Percentiles rank a stretch among this genome's conserved stretches.
Conservation (phyloP, 2,888 invertebrate genomes). For the Andrena marginata region DNA sequence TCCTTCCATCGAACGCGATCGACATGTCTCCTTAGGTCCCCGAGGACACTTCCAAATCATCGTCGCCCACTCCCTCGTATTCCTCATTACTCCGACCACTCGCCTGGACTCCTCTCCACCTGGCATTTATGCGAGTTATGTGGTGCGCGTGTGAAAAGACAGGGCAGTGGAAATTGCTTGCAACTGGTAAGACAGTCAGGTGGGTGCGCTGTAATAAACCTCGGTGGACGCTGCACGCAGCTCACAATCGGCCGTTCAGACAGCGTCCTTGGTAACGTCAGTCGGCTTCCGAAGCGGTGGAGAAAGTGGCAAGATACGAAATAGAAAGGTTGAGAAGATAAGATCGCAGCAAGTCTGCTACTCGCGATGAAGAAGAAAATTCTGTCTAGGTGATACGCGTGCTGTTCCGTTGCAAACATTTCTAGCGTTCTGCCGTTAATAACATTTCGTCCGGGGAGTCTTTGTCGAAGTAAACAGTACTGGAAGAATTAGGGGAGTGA, state of each 20-base stretch:
- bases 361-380: neutral
- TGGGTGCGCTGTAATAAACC: neutral
- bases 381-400: neutral
- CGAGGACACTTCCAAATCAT: neutral
- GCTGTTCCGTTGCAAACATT: neutral
- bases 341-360: neutral
- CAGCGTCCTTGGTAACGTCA: neutral
- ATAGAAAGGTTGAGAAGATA: neutral
- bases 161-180: constrained; percentile 17
- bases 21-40: constrained; percentile 37
- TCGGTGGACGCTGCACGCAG: neutral
- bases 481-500: too few species aligned
- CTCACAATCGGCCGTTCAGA: neutral
- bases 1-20: constrained; percentile 20
- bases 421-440: too few species aligned
- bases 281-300: neutral
- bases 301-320: neutral
- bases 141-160: constrained; percentile 51
- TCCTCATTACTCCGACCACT: neutral
- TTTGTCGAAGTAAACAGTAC: neutral
- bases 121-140: constrained; percentile 30
- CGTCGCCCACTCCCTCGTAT: neutral
- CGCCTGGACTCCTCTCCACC: neutral
- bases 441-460: neutral
- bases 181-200: neutral